Evolutionary conservation across 64 coral and sea anemone species (phyloP).

Genomic region (Orbicella faveolata): DNA sequence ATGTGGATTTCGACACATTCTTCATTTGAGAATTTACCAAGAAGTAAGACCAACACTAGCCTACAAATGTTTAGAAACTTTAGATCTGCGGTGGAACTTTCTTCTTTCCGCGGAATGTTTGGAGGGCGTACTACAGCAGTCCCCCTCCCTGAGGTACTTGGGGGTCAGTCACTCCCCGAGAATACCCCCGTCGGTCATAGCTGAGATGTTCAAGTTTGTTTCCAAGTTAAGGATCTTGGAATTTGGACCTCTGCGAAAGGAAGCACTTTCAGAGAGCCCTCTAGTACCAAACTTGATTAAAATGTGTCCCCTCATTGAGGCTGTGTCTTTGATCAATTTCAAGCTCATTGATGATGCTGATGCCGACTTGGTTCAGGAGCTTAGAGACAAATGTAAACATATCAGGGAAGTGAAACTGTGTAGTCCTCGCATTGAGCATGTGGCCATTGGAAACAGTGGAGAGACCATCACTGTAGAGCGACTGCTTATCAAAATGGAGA

Average conservation of each 20-base stretch:
- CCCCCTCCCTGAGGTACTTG: slow-evolving; percentile 91
- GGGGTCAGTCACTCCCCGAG: slow-evolving; percentile 98
- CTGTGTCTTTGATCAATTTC: slow-evolving; percentile 97
- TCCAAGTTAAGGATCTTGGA: slow-evolving; percentile 92
- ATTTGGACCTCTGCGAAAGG: slow-evolving; percentile 96
- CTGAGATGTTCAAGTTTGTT: slow-evolving; percentile 87
- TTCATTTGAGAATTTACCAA: slow-evolving; percentile 94
- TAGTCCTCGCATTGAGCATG: slow-evolving; percentile 97
- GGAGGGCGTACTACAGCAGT: slow-evolving; percentile 85
- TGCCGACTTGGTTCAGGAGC: slow-evolving; percentile 67
- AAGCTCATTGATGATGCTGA: slow-evolving; percentile 79
- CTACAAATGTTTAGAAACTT: slow-evolving; percentile 83
- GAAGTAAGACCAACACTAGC: slow-evolving; percentile 81
- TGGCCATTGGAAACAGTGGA: slow-evolving; percentile 91
- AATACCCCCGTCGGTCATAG: slow-evolving; percentile 86
- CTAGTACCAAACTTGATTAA: slow-evolving; percentile 83
- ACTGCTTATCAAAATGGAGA: slow-evolving; percentile 98
- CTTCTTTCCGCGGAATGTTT: slow-evolving; percentile 99
- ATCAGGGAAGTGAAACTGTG: slow-evolving; percentile 93
- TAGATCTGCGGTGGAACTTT: slow-evolving; percentile 97
- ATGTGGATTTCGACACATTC: slow-evolving; percentile 95
- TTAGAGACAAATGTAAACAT: slow-evolving; percentile 82
- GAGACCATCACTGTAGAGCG: slow-evolving; percentile 97
- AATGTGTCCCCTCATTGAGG: slow-evolving; percentile 82
- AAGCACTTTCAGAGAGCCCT: slow-evolving; percentile 87